These are phyloP conservation scores for Teleogryllus occipitalis DNA, from an alignment of 1,140 invertebrate genomes.

Conservation along the genomic window DNA sequence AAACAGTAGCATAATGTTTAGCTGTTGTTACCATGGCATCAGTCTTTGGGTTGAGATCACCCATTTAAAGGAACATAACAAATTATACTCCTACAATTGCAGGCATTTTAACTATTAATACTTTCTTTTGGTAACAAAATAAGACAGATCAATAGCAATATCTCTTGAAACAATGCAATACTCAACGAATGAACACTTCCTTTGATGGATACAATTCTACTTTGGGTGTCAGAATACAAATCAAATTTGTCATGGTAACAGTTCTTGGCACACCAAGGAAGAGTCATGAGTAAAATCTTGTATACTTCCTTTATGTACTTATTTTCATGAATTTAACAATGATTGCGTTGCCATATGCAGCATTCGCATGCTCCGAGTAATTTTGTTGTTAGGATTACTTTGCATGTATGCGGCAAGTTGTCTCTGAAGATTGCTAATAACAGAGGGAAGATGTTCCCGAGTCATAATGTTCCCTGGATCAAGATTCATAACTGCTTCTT, in stretches of 20 bases:
- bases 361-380: constrained; percentile 62
- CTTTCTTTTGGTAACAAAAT: neutral
- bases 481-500: constrained; percentile 78
- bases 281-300: too few species aligned
- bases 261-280: too few species aligned
- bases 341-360: constrained; percentile 68
- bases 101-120: constrained; percentile 14
- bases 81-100: constrained; percentile 10
- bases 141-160: too few species aligned
- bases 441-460: constrained; percentile 70
- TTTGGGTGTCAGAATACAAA: too few species aligned
- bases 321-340: constrained; percentile 31
- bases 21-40: too few species aligned
- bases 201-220: too few species aligned
- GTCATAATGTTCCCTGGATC: constrained; percentile 68
- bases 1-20: too few species aligned
- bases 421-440: constrained; percentile 63
- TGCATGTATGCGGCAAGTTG: constrained; percentile 63
- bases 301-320: too few species aligned
- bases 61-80: neutral
- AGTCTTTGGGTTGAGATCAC: neutral
- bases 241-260: too few species aligned
- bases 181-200: too few species aligned
- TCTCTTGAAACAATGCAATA: too few species aligned
- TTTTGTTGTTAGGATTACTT: constrained; percentile 57